A percentile compares a stretch with the other conserved stretches of the same genome.
Conservation (phyloP, 2,888 invertebrate species). For the Lithophane socia region DNA sequence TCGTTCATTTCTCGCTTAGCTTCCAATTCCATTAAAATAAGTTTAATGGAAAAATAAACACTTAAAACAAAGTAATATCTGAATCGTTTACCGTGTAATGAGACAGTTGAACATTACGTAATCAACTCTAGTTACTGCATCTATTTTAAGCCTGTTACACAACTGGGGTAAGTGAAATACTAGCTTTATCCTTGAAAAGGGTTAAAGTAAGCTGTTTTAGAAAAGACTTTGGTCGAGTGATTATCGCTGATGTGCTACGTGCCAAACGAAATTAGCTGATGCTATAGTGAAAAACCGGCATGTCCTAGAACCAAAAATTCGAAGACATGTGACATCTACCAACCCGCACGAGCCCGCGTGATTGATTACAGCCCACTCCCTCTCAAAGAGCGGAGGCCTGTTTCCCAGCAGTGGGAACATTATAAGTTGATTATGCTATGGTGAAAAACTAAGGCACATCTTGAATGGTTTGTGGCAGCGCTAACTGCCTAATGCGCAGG, state of each 20-base stretch:
- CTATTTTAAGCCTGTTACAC: slow-evolving; percentile 26
- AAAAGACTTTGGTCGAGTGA: background rate
- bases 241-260: background rate
- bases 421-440: too few species aligned
- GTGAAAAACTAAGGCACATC: too few species aligned
- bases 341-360: too few species aligned
- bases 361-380: too few species aligned
- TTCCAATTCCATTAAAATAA: slow-evolving; percentile 32
- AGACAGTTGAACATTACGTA: slow-evolving; percentile 32
- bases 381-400: too few species aligned
- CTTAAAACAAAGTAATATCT: slow-evolving; percentile 49
- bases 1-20: slow-evolving; percentile 32
- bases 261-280: background rate
- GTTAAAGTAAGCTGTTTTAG: background rate
- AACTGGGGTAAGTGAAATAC: background rate
- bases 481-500: too few species aligned
- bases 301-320: too few species aligned
- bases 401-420: too few species aligned
- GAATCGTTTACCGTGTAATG: slow-evolving; percentile 60
- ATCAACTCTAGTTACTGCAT: slow-evolving; percentile 37
- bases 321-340: too few species aligned
- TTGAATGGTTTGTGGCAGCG: too few species aligned
- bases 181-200: background rate
- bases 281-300: too few species aligned
- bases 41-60: slow-evolving; percentile 39